Base-by-base conservation (phyloP, 2,113 vertebrate species). In the Scomber scombrus region DNA sequence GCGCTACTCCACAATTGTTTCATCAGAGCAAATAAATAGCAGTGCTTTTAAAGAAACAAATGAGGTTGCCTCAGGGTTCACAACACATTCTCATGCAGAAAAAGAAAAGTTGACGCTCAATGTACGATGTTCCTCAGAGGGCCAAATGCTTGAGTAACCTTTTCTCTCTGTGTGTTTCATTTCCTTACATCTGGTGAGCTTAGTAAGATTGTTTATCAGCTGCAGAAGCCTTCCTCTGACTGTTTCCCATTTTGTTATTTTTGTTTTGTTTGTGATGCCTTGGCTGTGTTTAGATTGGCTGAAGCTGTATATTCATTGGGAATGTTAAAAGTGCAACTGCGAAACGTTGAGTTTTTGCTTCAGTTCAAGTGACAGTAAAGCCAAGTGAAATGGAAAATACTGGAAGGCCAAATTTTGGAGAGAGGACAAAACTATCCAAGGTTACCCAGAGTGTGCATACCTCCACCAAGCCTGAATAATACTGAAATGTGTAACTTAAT, bases 11-110 rank as follows among this genome's bases (percentile, higher is more conserved):
- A 45, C 29, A 62, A 71, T 78, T 62, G 71, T 77, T 82, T 64
- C 45, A 76, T 80, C 72, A 71, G 50, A 66, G 18, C 26, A 84
- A 89, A 78, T 78, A 86, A 91, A 87, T 31, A 50, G 50, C 67
- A 79, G 51, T 57, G 64, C 64, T 84, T 60, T 73, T 62, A 64
- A 58, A 74, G 61, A 72, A 80, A 78, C 68, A 86, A 81, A 80
- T 79, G 31, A 55, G 72, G 60, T 61, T 57, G 3, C 82, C 71
- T 40, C 43, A 26, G 68, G 77, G 70, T 71, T 71, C 34, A 51
- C 6, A 26, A 60, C 3, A 13, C 23, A 31, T 56, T 58, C 23
- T 70, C 8, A 0, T 45, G 50, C 10, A 51, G 55, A 72, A 69
- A 76, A 62, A 54, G 45, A 26, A 23, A n/a, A 34, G 65, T 56